Percentiles rank a stretch among this genome's conserved stretches.
Evolutionary conservation across 1,140 invertebrate genomes (phyloP).

Genomic region (Aphaenogaster rudis): DNA sequence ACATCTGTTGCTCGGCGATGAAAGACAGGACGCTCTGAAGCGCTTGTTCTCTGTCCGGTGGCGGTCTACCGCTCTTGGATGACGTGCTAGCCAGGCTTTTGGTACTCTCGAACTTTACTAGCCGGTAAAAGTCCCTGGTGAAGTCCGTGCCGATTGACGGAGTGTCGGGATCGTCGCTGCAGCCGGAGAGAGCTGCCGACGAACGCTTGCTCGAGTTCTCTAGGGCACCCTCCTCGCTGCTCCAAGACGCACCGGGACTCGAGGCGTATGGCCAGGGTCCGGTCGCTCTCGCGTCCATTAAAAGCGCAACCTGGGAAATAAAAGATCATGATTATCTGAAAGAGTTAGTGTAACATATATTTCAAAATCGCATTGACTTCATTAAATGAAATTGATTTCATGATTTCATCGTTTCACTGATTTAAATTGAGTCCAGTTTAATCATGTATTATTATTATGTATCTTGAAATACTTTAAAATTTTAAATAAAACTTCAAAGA

Average conservation of each 20-base stretch:
- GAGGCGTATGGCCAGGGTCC: slow-evolving; percentile 84
- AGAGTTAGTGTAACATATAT: background rate
- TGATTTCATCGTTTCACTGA: background rate
- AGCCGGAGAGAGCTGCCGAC: slow-evolving; percentile 90
- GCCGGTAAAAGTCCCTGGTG: slow-evolving; percentile 92
- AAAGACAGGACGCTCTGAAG: slow-evolving; percentile 92
- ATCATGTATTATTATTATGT: background rate
- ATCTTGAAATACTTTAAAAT: background rate
- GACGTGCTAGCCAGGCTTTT: slow-evolving; percentile 93
- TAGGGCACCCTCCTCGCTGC: slow-evolving; percentile 82
- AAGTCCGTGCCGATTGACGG: slow-evolving; percentile 92
- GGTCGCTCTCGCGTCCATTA: slow-evolving; percentile 81
- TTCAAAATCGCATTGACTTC: background rate
- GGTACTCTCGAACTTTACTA: slow-evolving; percentile 93
- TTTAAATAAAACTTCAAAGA: background rate
- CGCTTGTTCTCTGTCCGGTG: slow-evolving; percentile 90
- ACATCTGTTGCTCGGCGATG: slow-evolving; percentile 92
- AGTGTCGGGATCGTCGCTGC: slow-evolving; percentile 89
- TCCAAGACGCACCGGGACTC: slow-evolving; percentile 83
- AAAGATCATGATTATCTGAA: background rate
- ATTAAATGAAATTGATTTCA: background rate
- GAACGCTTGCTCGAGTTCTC: slow-evolving; percentile 89
- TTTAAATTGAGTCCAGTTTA: background rate
- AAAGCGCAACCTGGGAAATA: slow-evolving; percentile 77
- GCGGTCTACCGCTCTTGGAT: slow-evolving; percentile 88